phyloP scores from a whole-genome alignment of 2,113 vertebrate genomes.

The Tetrao urogallus region DNA sequence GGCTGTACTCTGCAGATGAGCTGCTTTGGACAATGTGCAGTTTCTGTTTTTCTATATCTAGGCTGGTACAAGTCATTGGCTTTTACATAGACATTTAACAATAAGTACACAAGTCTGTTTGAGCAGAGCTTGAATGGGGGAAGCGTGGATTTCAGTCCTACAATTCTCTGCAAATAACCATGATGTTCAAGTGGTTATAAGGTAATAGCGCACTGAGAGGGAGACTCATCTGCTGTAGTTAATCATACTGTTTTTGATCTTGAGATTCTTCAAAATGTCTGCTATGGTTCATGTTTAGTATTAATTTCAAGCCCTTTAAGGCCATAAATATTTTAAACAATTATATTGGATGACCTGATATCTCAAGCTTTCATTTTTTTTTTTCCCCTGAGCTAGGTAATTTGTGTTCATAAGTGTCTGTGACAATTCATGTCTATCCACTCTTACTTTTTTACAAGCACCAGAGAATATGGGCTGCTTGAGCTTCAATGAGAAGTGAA shows the following conservation, averaged over 20 bases:
- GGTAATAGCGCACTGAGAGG: neutral
- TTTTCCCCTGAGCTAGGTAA: neutral
- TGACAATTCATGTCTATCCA: rapidly evolving
- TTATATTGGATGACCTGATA: neutral
- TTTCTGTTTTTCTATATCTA: neutral
- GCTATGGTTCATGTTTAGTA: neutral
- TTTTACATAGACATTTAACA: neutral
- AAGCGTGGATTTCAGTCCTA: neutral
- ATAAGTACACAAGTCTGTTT: neutral
- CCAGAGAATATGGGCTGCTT: neutral
- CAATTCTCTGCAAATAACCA: neutral
- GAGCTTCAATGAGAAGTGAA: neutral
- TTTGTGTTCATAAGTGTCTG: neutral
- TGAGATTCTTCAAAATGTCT: neutral
- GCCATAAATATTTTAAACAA: neutral
- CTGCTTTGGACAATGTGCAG: neutral
- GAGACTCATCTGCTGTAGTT: neutral
- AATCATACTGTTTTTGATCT: neutral
- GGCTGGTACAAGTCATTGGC: neutral
- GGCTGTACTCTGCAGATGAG: neutral
- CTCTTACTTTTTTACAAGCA: neutral
- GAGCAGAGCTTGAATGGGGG: neutral
- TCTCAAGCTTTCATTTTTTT: neutral
- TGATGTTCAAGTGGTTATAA: neutral
- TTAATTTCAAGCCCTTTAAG: neutral